Evolutionary conservation across 2,888 invertebrate genomes (phyloP).

Genomic region (Aplocera efformata): DNA sequence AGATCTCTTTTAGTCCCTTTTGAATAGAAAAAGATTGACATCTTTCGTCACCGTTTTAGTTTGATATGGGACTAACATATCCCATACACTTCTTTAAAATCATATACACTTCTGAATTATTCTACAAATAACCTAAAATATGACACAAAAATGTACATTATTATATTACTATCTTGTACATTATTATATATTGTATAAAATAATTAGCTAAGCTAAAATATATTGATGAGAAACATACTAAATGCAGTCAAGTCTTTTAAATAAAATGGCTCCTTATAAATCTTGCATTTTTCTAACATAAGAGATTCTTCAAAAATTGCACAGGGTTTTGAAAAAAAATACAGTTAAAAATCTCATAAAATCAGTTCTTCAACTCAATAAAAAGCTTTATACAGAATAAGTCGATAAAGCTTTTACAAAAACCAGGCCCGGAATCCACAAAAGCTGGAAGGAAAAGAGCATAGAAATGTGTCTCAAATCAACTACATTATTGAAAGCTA

Average conservation of each 20-base stretch:
- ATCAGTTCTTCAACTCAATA: too few species aligned
- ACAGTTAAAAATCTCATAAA: not conserved
- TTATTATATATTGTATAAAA: constrained; percentile 25
- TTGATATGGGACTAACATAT: too few species aligned
- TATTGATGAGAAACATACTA: constrained; percentile 35
- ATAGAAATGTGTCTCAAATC: too few species aligned
- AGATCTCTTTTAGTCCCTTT: too few species aligned
- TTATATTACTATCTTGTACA: constrained; percentile 41
- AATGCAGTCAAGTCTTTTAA: constrained; percentile 57
- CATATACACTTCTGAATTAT: constrained; percentile 7
- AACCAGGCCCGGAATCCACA: too few species aligned
- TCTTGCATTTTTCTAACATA: constrained; percentile 20
- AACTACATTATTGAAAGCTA: too few species aligned
- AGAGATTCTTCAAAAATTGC: constrained; percentile 24
- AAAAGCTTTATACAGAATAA: too few species aligned
- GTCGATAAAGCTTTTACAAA: too few species aligned
- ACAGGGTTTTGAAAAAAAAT: constrained; percentile 32
- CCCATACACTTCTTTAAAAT: too few species aligned
- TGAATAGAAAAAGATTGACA: too few species aligned
- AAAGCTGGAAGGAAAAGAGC: too few species aligned
- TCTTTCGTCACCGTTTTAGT: too few species aligned
- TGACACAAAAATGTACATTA: constrained; percentile 58
- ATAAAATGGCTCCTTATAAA: constrained; percentile 37
- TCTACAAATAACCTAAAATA: constrained; percentile 34
- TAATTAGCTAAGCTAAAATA: constrained; percentile 25